Percentiles rank a stretch among this genome's conserved stretches.
Evolutionary conservation across 2,113 vertebrate species (phyloP).

Genomic region (Scomber scombrus): DNA sequence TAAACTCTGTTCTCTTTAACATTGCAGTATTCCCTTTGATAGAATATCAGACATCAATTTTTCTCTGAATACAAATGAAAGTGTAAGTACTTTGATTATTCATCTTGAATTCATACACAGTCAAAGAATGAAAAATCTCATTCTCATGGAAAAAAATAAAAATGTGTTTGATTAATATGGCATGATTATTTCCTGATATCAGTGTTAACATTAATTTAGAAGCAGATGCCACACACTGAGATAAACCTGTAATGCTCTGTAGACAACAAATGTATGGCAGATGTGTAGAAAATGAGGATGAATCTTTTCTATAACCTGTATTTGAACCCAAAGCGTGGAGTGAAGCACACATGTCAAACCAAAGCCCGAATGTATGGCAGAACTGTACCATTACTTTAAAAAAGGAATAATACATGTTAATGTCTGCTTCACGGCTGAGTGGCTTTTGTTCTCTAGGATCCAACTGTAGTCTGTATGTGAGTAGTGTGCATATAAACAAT

Average conservation of each 20-base stretch:
- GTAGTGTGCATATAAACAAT: background rate
- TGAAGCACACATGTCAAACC: background rate
- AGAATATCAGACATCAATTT: slow-evolving; percentile 99
- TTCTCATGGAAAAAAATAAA: background rate
- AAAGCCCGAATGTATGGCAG: background rate
- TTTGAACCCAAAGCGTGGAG: background rate
- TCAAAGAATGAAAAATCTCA: background rate
- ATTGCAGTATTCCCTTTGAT: slow-evolving; percentile 98
- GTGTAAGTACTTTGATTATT: slow-evolving; percentile 90
- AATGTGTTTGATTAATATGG: slow-evolving; percentile 8
- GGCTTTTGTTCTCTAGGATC: slow-evolving; percentile 20
- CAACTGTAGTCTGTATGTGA: slow-evolving; percentile 6
- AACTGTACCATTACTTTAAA: background rate
- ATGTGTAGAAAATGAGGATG: background rate
- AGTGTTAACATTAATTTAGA: background rate
- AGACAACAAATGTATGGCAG: too few species aligned
- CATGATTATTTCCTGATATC: slow-evolving; percentile 1
- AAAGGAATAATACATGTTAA: background rate
- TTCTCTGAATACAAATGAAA: slow-evolving; percentile 98
- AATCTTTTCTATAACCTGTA: background rate
- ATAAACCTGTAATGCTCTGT: background rate
- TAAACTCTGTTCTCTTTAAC: slow-evolving; percentile 82
- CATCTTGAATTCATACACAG: slow-evolving; percentile 36
- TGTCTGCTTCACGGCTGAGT: background rate
- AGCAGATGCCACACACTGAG: background rate